A percentile compares a stretch with the other conserved stretches of the same genome.
Conservation (phyloP, 1,140 invertebrate species). For the Polypedilum vanderplanki region DNA sequence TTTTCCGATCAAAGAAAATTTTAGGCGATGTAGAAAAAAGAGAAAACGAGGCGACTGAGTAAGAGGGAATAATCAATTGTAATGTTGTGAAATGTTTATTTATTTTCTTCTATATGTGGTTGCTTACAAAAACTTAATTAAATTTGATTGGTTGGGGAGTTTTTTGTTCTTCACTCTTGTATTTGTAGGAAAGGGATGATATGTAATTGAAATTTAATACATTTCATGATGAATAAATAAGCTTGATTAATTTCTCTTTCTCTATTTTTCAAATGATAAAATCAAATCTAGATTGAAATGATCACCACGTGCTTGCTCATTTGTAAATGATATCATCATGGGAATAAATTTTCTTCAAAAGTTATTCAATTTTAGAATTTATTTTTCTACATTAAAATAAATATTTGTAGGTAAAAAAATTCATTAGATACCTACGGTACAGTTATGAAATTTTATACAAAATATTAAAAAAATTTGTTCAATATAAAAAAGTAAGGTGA, state of each 20-base stretch:
- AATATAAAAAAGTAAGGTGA: conserved; percentile 4
- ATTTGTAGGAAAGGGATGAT: conserved; percentile 10
- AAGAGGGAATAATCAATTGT: background rate
- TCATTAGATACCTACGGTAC: background rate
- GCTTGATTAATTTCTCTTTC: background rate
- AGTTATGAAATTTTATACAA: background rate
- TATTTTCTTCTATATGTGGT: background rate
- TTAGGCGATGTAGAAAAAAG: background rate
- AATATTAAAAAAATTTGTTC: no score
- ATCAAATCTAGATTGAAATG: background rate
- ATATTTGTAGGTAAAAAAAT: no score
- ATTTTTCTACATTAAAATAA: no score
- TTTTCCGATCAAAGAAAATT: conserved; percentile 18
- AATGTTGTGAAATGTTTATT: background rate
- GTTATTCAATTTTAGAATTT: no score
- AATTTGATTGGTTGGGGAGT: background rate
- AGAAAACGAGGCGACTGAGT: background rate
- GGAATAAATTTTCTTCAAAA: background rate
- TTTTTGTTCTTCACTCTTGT: background rate
- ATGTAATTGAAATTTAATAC: conserved; percentile 20
- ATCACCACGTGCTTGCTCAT: conserved; percentile 9
- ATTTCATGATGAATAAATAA: conserved; percentile 10
- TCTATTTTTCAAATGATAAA: background rate
- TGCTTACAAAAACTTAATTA: background rate
- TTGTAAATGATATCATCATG: background rate